Percentiles rank a stretch among this genome's conserved stretches.
Evolutionary conservation across 2,113 vertebrate genomes (phyloP).

Genomic region (Tragelaphus imberbis): DNA sequence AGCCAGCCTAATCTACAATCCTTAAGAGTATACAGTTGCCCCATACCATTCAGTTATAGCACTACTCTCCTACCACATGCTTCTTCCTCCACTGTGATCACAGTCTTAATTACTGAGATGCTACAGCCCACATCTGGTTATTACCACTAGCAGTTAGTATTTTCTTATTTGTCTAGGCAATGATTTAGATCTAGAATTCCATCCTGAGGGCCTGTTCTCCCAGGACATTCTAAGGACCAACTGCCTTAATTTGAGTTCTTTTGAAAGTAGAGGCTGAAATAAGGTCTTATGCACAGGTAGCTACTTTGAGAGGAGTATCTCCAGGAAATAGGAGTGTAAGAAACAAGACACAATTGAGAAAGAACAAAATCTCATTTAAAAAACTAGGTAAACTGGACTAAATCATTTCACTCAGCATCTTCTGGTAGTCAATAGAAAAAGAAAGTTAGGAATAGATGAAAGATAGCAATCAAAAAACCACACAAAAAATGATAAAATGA

Average conservation of each 20-base stretch:
- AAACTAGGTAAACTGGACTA: slow-evolving; percentile 82
- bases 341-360: slow-evolving; percentile 80
- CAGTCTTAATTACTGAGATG: background rate
- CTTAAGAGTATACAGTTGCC: background rate
- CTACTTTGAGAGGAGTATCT: background rate
- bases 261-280: background rate
- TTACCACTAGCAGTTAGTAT: background rate
- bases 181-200: background rate
- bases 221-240: background rate
- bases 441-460: slow-evolving; percentile 87
- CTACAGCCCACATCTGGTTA: background rate
- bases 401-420: slow-evolving; percentile 85
- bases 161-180: background rate
- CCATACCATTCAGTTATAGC: background rate
- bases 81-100: background rate
- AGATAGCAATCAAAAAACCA: slow-evolving; percentile 85
- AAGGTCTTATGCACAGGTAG: background rate
- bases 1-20: background rate
- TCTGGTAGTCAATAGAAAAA: slow-evolving; percentile 91
- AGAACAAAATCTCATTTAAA: slow-evolving; percentile 82
- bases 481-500: slow-evolving; percentile 92
- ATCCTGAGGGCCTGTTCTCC: background rate
- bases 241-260: background rate
- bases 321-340: background rate
- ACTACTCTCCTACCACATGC: background rate